Percentiles rank a stretch among this genome's conserved stretches.
These are phyloP conservation scores for Patella ulyssiponensis DNA, from an alignment of 2,888 invertebrate genomes.

Conservation along the genomic window DNA sequence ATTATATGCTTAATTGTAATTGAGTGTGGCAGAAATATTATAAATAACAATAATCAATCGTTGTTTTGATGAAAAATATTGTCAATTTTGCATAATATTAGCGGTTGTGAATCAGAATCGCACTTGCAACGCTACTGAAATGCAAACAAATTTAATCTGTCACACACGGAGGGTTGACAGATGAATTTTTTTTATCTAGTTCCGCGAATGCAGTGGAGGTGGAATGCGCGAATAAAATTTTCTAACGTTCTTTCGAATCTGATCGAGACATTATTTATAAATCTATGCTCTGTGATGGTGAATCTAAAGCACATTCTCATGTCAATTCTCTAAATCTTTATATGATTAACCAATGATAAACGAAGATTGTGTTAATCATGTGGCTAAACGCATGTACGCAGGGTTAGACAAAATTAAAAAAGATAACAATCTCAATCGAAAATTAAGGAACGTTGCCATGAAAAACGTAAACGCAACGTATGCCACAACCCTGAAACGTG, in stretches of 20 bases:
- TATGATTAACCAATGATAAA: conserved; percentile 3
- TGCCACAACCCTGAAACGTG: conserved; percentile 5
- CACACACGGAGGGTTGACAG: too few relatives aligned
- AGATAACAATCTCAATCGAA: background rate
- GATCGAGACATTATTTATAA: background rate
- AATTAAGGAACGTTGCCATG: background rate
- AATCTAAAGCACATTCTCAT: background rate
- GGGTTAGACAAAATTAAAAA: background rate
- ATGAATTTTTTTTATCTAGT: too few relatives aligned
- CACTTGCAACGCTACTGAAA: too few relatives aligned
- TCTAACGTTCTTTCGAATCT: background rate
- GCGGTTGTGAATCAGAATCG: too few relatives aligned
- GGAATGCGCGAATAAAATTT: conserved; percentile 2
- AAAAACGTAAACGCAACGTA: conserved; percentile 15
- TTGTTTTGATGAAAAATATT: too few relatives aligned
- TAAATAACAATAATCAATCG: too few relatives aligned
- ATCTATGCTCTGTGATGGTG: conserved; percentile 16
- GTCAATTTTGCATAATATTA: too few relatives aligned
- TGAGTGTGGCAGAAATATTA: too few relatives aligned
- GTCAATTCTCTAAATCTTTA: background rate
- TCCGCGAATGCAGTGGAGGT: conserved; percentile 19
- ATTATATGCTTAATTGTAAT: too few relatives aligned
- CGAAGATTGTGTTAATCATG: conserved; percentile 16
- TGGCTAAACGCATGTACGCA: conserved; percentile 18
- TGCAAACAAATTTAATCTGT: too few relatives aligned